Base-by-base conservation (phyloP, 2,888 invertebrate genomes). In the Spicauda simplicius region DNA sequence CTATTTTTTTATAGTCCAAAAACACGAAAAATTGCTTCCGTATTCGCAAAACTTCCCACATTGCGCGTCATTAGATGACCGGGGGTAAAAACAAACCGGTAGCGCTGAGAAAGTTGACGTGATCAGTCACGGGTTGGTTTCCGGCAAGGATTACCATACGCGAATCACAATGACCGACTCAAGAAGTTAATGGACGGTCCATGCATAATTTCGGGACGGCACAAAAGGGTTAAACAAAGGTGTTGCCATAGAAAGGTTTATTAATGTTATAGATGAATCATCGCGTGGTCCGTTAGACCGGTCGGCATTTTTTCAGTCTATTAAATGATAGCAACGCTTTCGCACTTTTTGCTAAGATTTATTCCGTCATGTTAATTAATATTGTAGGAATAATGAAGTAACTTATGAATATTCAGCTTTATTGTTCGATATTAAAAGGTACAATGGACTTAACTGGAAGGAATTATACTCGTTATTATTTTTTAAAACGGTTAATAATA, bases 151-250 rank as follows among this genome's bases (percentile, higher is more conserved):
- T 91, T 90, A 85, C 82, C 90, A 89, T 89, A 89, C 80, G 86
- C 87, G 83, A 87, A 86, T 88, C 79, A 92, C 92, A 91, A 91
- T 85, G 80, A 81, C 73, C 69, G 75, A 75, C 83, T 82, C 80
- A 84, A 87, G 86, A 83, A 88, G 83, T 88, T 91, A 90, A 91
- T 90, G 87, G 83, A 82, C 82, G 78, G 77, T 77, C 83, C 84
- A 80, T 85, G 87, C 80, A 89, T 88, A 91, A 90, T 88, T 87
- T 83, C 76, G 77, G 76, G 71, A 69, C 25, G 71, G 70, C 78
- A 87, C 87, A 87, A 90, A 84, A 84, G 91, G 88, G 85, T 86
- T 88, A 92, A 86, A 91, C 91, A 92, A 92, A 85, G 82, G 81
- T 80, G 78, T 74, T 76, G 70, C 77, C 73, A 81, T 83, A 87